A percentile compares a stretch with the other conserved stretches of the same genome.
Conservation (phyloP, 2,113 vertebrate species). For the Orycteropus afer region DNA sequence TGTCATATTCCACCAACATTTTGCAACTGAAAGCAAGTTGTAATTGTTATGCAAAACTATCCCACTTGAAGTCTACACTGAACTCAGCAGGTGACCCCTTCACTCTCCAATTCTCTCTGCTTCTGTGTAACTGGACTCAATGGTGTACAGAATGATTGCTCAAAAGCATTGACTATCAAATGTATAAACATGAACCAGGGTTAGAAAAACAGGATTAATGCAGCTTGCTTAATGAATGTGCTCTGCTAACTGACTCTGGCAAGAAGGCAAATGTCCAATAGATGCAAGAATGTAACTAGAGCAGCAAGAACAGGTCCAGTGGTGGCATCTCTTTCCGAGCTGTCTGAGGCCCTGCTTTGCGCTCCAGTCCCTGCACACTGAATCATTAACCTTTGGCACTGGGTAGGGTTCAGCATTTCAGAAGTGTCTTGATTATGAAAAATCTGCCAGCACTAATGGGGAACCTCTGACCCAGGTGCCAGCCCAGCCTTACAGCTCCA, state of each 20-base stretch:
- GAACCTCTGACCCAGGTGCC: constrained; percentile 73
- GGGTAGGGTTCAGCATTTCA: constrained; percentile 76
- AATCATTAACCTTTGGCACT: constrained; percentile 68
- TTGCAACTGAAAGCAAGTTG: constrained; percentile 34
- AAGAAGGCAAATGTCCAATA: constrained; percentile 60
- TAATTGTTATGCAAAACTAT: constrained; percentile 64
- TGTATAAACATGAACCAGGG: constrained; percentile 63
- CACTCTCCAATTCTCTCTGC: constrained; percentile 36
- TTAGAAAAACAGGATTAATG: constrained; percentile 71
- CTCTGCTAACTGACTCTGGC: constrained; percentile 57
- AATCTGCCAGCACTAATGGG: constrained; percentile 59
- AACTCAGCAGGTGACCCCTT: constrained; percentile 62
- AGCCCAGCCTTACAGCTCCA: constrained; percentile 73
- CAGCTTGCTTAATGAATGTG: constrained; percentile 72
- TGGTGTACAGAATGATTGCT: constrained; percentile 52
- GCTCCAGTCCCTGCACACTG: constrained; percentile 55
- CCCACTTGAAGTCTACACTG: constrained; percentile 28
- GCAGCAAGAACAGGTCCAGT: constrained; percentile 45
- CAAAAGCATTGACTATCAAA: constrained; percentile 57
- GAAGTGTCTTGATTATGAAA: constrained; percentile 74
- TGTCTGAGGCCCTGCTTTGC: constrained; percentile 54
- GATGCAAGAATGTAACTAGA: constrained; percentile 44
- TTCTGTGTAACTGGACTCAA: constrained; percentile 4
- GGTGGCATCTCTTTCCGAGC: constrained; percentile 57
- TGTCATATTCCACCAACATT: neutral